phyloP scores from a whole-genome alignment of 2,113 vertebrate species.

The Ammodytes dubius region DNA sequence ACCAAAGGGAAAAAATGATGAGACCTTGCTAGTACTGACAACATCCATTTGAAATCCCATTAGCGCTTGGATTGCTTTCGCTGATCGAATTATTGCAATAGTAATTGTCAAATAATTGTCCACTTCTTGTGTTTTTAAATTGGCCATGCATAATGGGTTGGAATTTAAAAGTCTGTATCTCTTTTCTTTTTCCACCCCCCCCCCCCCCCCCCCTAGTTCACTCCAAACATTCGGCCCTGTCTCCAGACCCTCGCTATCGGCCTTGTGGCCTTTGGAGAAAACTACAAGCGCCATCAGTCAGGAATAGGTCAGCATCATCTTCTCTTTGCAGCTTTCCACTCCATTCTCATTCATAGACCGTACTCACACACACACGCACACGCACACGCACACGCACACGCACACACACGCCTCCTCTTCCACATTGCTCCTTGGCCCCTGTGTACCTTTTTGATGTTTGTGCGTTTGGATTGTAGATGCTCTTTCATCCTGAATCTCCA shows the following conservation, averaged over 20 bases:
- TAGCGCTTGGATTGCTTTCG: constrained; percentile 8
- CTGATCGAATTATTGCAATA: constrained; percentile 14
- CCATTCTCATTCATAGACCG: constrained; percentile 66
- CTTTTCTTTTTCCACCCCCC: constrained; percentile 9
- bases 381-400: constrained; percentile 17
- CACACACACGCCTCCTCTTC: constrained; percentile 30
- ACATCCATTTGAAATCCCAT: constrained; percentile 21
- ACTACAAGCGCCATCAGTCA: constrained; percentile 90
- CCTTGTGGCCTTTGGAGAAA: constrained; percentile 93
- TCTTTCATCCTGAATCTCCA: constrained; percentile 67
- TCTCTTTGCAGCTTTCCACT: constrained; percentile 29
- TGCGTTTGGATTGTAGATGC: constrained; percentile 69
- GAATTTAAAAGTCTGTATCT: constrained; percentile 22
- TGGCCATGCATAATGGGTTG: not conserved
- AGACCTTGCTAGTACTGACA: not conserved
- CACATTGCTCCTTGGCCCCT: constrained; percentile 54
- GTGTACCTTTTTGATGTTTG: constrained; percentile 70
- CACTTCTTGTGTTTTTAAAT: constrained; percentile 7
- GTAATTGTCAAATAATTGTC: not conserved
- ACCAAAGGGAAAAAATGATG: constrained; percentile 45
- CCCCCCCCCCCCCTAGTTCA: constrained; percentile 84
- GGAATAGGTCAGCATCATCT: constrained; percentile 87
- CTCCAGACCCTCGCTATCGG: constrained; percentile 93
- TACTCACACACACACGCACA: constrained; percentile 21
- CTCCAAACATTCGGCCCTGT: constrained; percentile 90